phyloP scores from a whole-genome alignment of 2,888 invertebrate species.

The Diogma glabrata region DNA sequence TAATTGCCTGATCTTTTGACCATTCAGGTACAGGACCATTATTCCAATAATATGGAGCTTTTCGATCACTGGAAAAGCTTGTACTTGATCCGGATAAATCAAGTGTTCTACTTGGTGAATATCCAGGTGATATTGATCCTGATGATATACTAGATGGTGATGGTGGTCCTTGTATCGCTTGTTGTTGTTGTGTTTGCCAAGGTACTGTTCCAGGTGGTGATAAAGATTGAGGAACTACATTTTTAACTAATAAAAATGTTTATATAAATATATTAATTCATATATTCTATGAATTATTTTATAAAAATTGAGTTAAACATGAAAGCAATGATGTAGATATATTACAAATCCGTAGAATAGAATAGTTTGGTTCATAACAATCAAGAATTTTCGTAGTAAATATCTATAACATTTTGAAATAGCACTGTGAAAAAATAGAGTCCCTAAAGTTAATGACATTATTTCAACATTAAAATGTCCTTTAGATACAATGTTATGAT shows the following conservation, averaged over 20 bases:
- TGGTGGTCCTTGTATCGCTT: slow-evolving; percentile 44
- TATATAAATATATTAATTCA: too few species aligned
- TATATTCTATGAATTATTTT: too few species aligned
- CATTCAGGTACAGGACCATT: slow-evolving; percentile 62
- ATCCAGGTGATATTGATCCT: slow-evolving; percentile 44
- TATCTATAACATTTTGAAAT: too few species aligned
- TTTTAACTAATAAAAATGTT: slow-evolving; percentile 40
- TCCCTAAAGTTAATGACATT: too few species aligned
- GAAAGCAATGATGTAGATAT: too few species aligned
- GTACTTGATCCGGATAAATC: slow-evolving; percentile 47
- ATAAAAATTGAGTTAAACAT: too few species aligned
- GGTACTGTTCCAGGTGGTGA: slow-evolving; percentile 51
- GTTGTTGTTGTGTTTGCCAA: slow-evolving; percentile 43
- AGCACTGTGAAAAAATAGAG: too few species aligned
- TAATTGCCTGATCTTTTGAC: slow-evolving; percentile 59
- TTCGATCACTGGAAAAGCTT: slow-evolving; percentile 51
- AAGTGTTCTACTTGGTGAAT: slow-evolving; percentile 39
- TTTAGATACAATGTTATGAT: too few species aligned
- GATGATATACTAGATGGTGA: slow-evolving; percentile 55
- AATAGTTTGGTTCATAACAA: too few species aligned
- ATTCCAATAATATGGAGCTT: slow-evolving; percentile 53
- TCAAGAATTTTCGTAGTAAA: too few species aligned
- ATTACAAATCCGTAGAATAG: too few species aligned
- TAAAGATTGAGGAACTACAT: slow-evolving; percentile 50
- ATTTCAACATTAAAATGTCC: too few species aligned